Base-by-base conservation (phyloP, 2,888 invertebrate genomes). In the Prosapia bicincta region DNA sequence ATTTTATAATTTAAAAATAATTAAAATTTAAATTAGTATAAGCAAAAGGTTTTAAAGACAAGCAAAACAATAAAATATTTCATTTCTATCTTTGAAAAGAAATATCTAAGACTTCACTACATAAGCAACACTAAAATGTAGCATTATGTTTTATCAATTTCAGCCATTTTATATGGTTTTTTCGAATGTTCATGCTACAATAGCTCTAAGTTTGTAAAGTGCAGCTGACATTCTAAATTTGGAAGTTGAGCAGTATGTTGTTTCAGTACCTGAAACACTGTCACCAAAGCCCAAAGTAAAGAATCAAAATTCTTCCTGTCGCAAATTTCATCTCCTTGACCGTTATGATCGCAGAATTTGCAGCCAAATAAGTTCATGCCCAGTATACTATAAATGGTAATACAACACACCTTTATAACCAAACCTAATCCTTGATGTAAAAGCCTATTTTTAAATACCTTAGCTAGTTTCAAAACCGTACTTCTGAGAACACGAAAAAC, bases 361-460 rank as follows among this genome's bases (percentile, higher is more conserved):
- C 99, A 99, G 90, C 99, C 99, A 92, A 99, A 99, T 90, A 99
- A 93, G 93, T 98, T 98, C 99, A 99, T 99, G 91, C 99, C 99
- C 89, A 99, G 97, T 91, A 99, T 99, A 95, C 99, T 98, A 94
- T 87, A 92, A 89, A 87, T 75, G 43, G 73, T 66, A 76, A 76
- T 67, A 30, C 15, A 74, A 54, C 20, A 6, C 84, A 54, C 20
- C 20, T 20, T n/a, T 54, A 54, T n/a, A 13, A 30, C n/a, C 26
- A 72, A 26, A 66, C 66, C 30, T 30, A 72, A 72, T 26, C 65
- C 30, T 30, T 30, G 30, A 30, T 30, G 5, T 6, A 30, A 6
- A 30, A 6, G 5, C 9, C 9, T 30, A 30, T 30, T 30, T 30
- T 30, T 30, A 30, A 30, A 6, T 30, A 30, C 30, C n/a, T n/a